Percentiles rank a stretch among this genome's conserved stretches.
Evolutionary conservation across 2,113 vertebrate species (phyloP).

Genomic region (Paradisaea rubra): DNA sequence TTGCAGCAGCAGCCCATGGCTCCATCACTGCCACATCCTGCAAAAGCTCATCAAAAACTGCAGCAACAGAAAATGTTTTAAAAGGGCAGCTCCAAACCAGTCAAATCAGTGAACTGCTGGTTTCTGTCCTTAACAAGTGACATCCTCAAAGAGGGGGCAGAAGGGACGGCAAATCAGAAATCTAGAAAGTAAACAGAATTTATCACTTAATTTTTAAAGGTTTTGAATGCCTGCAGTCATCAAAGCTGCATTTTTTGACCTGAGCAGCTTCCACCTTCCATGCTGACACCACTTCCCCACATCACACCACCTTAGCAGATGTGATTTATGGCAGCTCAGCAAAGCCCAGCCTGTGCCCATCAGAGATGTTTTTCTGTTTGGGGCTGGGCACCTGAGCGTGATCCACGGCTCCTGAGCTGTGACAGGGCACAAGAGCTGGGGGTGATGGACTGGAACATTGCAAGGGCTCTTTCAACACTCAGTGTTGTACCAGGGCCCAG

Average conservation of each 20-base stretch:
- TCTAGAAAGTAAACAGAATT: background rate
- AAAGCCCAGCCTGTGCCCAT: background rate
- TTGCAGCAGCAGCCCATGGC: background rate
- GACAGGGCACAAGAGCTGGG: background rate
- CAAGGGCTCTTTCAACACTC: background rate
- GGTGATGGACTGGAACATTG: rapidly evolving
- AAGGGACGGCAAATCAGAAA: background rate
- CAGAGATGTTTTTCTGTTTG: background rate
- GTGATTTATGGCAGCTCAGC: background rate
- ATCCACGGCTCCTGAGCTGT: background rate
- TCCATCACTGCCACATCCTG: background rate
- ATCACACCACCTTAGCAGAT: background rate
- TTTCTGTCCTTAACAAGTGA: background rate
- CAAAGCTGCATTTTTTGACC: background rate
- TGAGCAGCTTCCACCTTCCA: background rate
- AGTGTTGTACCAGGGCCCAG: rapidly evolving
- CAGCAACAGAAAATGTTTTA: background rate
- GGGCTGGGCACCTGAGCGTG: background rate
- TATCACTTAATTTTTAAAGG: background rate
- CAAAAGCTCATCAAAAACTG: background rate
- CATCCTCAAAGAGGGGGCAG: background rate
- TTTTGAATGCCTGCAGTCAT: background rate
- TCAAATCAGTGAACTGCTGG: background rate
- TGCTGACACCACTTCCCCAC: background rate
- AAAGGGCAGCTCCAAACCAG: background rate